Conservation (phyloP, 1,140 invertebrate genomes). For the Melitaea cinxia region DNA sequence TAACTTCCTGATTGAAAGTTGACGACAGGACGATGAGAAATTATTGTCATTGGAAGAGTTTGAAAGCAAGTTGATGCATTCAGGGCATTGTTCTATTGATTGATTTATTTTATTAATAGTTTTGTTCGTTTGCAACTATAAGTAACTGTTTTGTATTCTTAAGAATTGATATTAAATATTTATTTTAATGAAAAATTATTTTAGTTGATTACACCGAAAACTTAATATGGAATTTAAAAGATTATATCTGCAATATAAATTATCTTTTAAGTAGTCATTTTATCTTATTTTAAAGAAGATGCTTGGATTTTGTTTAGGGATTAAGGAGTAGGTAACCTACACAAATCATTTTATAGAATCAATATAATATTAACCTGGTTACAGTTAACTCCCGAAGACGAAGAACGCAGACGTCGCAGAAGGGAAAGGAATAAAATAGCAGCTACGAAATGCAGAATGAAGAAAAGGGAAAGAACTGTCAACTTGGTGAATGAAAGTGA, state of each 20-base stretch:
- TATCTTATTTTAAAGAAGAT: too few species aligned
- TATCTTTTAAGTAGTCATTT: too few species aligned
- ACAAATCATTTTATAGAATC: too few species aligned
- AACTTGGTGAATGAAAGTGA: slow-evolving; percentile 94
- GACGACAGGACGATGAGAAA: slow-evolving; percentile 55
- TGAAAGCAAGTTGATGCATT: slow-evolving; percentile 17
- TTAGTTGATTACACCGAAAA: too few species aligned
- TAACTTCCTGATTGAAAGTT: slow-evolving; percentile 65
- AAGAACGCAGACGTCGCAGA: slow-evolving; percentile 90
- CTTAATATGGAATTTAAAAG: too few species aligned
- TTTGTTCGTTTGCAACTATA: neutral
- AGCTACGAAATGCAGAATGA: slow-evolving; percentile 96
- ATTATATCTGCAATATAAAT: too few species aligned
- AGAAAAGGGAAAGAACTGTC: slow-evolving; percentile 94
- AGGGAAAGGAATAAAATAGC: slow-evolving; percentile 97
- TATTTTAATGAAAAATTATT: too few species aligned
- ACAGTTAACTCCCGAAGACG: slow-evolving; percentile 95
- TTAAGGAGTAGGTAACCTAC: too few species aligned
- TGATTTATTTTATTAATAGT: slow-evolving; percentile 9
- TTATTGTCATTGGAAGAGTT: slow-evolving; percentile 36
- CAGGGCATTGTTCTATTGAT: slow-evolving; percentile 23
- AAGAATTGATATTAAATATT: neutral
- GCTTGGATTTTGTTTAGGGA: too few species aligned
- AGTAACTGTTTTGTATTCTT: slow-evolving; percentile 8
- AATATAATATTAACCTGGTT: too few species aligned